These are phyloP conservation scores for Cotesia vestalis DNA, from an alignment of 1,140 invertebrate species.

Conservation along the genomic window DNA sequence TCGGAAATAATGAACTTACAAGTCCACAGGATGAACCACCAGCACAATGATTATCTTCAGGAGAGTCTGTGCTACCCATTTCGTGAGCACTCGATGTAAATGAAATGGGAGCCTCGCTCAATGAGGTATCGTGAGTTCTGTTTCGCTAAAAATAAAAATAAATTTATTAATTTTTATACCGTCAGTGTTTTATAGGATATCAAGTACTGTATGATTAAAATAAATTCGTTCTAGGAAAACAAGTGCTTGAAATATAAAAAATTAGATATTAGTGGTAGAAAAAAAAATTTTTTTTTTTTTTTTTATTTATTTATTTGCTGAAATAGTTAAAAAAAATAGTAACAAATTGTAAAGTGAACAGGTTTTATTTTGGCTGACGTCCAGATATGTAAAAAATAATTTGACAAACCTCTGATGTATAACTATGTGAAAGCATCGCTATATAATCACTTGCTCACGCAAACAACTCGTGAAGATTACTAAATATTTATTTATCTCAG, in stretches of 20 bases:
- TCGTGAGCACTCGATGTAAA: constrained; percentile 23
- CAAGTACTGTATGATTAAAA: background rate
- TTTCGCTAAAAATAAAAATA: constrained; percentile 13
- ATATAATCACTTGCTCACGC: constrained; percentile 19
- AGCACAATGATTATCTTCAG: constrained; percentile 43
- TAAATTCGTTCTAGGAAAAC: background rate
- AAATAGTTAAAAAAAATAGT: background rate
- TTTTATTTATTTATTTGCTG: too few species aligned
- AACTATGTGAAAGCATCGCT: constrained; percentile 4
- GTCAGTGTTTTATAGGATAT: background rate
- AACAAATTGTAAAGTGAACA: constrained; percentile 2
- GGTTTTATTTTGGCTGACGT: background rate
- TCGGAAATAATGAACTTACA: constrained; percentile 66
- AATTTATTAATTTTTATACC: background rate
- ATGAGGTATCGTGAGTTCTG: background rate
- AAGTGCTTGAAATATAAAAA: too few species aligned
- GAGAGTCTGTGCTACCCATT: constrained; percentile 55
- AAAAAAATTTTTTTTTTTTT: too few species aligned
- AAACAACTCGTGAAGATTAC: constrained; percentile 56
- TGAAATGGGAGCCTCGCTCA: constrained; percentile 27
- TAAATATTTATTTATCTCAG: constrained; percentile 51
- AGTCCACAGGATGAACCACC: constrained; percentile 63
- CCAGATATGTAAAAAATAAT: background rate
- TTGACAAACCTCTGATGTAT: constrained; percentile 14
- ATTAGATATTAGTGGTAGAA: too few species aligned